Conservation (phyloP, 2,113 vertebrate species). For the Oncorhynchus kisutch region DNA sequence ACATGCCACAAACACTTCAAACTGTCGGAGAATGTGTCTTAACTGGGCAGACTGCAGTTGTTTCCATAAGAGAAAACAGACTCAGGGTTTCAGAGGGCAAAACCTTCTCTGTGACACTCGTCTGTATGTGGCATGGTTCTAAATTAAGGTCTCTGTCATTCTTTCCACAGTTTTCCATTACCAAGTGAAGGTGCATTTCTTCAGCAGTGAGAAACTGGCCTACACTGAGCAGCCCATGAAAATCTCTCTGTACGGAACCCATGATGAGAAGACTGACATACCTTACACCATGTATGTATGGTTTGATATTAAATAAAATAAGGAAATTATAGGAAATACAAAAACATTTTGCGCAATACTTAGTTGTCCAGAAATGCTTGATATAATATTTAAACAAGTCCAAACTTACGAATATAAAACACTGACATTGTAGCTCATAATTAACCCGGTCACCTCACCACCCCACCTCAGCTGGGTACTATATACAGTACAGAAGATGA, state of each 20-base stretch:
- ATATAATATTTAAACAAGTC: too few species aligned
- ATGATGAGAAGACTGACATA: constrained; percentile 84
- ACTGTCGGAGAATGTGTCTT: neutral
- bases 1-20: neutral
- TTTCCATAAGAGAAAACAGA: neutral
- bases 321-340: too few species aligned
- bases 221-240: constrained; percentile 83
- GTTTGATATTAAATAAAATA: too few species aligned
- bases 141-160: neutral
- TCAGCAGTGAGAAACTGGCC: constrained; percentile 69
- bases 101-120: neutral
- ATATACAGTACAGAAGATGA: neutral
- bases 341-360: too few species aligned
- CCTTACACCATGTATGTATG: constrained; percentile 84
- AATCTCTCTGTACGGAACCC: constrained; percentile 86
- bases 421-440: too few species aligned
- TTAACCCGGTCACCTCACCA: neutral
- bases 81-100: neutral
- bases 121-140: neutral
- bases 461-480: neutral
- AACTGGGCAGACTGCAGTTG: constrained; percentile 4
- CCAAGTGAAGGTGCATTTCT: constrained; percentile 95
- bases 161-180: constrained; percentile 88
- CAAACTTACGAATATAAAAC: too few species aligned
- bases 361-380: too few species aligned